phyloP scores from a whole-genome alignment of 2,888 invertebrate genomes.

The Chrysolina haemoptera region DNA sequence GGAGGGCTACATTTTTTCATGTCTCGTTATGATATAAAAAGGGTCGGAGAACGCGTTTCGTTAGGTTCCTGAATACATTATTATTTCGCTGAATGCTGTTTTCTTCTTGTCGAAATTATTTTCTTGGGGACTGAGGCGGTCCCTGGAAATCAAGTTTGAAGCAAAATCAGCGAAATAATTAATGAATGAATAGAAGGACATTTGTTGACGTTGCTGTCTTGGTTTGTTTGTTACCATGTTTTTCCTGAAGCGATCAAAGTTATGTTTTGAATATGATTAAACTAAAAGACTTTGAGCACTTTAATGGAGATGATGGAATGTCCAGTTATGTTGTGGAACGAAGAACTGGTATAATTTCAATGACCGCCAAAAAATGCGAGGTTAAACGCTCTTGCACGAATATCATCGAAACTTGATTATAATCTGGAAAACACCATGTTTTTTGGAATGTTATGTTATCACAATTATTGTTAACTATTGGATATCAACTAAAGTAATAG shows the following conservation, averaged over 20 bases:
- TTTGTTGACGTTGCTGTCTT: neutral
- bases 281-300: too few relatives aligned
- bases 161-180: neutral
- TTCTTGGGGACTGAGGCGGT: neutral
- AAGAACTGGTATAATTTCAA: too few relatives aligned
- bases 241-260: neutral
- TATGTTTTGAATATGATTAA: too few relatives aligned
- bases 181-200: neutral
- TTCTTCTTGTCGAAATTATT: conserved; percentile 5
- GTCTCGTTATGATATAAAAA: conserved; percentile 13
- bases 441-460: too few relatives aligned
- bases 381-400: too few relatives aligned
- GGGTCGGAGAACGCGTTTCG: neutral
- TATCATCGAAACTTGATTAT: too few relatives aligned
- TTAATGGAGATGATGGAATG: too few relatives aligned
- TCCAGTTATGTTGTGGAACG: too few relatives aligned
- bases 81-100: conserved; percentile 14
- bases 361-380: too few relatives aligned
- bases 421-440: too few relatives aligned
- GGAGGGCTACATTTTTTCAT: conserved; percentile 14
- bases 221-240: conserved; percentile 9
- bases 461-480: too few relatives aligned
- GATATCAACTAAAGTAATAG: too few relatives aligned
- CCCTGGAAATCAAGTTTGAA: neutral
- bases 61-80: conserved; percentile 15